Evolutionary conservation across 2,888 invertebrate genomes (phyloP).

Genomic region (Leucania comma): DNA sequence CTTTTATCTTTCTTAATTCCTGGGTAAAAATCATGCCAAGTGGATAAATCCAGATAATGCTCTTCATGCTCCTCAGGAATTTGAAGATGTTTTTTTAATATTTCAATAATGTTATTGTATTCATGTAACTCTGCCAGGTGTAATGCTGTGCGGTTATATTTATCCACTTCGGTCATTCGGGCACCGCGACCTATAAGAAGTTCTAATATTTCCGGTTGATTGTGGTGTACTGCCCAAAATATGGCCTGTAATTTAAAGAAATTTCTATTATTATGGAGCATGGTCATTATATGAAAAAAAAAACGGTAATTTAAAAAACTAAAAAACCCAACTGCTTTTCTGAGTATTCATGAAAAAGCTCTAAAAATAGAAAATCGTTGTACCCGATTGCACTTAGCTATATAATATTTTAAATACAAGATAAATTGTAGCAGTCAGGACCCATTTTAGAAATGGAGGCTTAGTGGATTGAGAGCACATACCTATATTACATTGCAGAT

Average conservation of each 20-base stretch:
- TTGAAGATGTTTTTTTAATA: conserved; percentile 82
- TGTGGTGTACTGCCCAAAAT: conserved; percentile 91
- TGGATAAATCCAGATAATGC: conserved; percentile 64
- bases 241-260: conserved; percentile 87
- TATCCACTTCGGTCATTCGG: conserved; percentile 87
- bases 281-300: not conserved
- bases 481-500: too few relatives aligned
- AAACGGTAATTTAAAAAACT: too few relatives aligned
- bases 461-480: too few relatives aligned
- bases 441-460: too few relatives aligned
- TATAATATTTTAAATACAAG: too few relatives aligned
- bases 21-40: conserved; percentile 90
- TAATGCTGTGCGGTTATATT: conserved; percentile 84
- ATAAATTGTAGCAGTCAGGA: too few relatives aligned
- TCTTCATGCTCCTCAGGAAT: conserved; percentile 68
- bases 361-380: too few relatives aligned
- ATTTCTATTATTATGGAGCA: not conserved
- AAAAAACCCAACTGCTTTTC: too few relatives aligned
- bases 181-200: conserved; percentile 90
- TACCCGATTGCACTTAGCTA: too few relatives aligned
- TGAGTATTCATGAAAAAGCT: too few relatives aligned
- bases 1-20: conserved; percentile 78
- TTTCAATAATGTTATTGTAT: conserved; percentile 83
- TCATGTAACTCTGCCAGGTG: conserved; percentile 90
- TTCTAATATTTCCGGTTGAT: conserved; percentile 89